Percentiles rank a stretch among this genome's conserved stretches.
Evolutionary conservation across 2,888 invertebrate genomes (phyloP).

Genomic region (Camptogramma bilineatum): DNA sequence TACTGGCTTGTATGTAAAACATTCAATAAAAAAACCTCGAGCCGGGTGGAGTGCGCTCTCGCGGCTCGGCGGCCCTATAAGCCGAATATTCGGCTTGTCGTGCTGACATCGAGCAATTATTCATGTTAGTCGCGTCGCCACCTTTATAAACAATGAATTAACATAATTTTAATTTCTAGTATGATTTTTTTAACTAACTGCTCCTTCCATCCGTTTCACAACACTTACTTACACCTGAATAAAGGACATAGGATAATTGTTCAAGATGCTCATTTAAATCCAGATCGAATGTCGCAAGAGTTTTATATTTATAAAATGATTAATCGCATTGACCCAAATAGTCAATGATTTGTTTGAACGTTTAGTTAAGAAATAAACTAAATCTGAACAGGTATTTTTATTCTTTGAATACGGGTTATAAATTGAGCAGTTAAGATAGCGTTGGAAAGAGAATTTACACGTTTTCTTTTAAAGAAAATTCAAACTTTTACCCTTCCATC

Average conservation of each 20-base stretch:
- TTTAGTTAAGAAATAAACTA: constrained; percentile 15
- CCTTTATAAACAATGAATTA: too few relatives aligned
- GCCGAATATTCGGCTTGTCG: too few relatives aligned
- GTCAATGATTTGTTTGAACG: constrained; percentile 40
- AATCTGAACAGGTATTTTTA: constrained; percentile 17
- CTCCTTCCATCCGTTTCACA: too few relatives aligned
- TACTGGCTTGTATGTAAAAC: too few relatives aligned
- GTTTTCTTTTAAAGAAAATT: neutral
- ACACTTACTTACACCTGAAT: neutral
- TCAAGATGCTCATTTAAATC: neutral
- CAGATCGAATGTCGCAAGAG: neutral
- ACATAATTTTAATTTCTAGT: too few relatives aligned
- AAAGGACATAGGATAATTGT: neutral
- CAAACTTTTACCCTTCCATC: neutral
- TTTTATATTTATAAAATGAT: constrained; percentile 22
- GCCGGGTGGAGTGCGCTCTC: too few relatives aligned
- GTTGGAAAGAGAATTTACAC: constrained; percentile 3
- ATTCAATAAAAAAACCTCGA: too few relatives aligned
- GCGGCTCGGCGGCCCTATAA: too few relatives aligned
- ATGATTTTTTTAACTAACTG: too few relatives aligned
- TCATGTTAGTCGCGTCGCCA: too few relatives aligned
- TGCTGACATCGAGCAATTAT: too few relatives aligned
- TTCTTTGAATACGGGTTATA: constrained; percentile 8
- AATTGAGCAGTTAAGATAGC: constrained; percentile 7
- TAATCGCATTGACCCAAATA: constrained; percentile 18